Conservation (phyloP, 2,888 invertebrate species). For the Cheilosia vernalis region DNA sequence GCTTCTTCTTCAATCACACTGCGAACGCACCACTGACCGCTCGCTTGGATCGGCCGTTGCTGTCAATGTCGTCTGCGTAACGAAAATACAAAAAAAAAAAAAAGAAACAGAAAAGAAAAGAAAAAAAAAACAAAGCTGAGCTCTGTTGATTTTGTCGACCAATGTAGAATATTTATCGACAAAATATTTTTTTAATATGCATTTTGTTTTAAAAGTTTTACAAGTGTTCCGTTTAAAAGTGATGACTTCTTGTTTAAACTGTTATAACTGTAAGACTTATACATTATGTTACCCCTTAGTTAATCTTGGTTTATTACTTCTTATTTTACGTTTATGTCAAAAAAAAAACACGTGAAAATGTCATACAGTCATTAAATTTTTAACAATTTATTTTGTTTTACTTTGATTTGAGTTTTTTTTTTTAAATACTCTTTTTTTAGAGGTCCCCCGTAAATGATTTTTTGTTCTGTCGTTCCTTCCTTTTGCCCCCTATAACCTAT, state of each 20-base stretch:
- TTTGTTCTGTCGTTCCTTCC: slow-evolving; percentile 21
- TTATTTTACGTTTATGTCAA: slow-evolving; percentile 18
- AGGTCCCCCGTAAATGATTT: slow-evolving; percentile 48
- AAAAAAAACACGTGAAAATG: slow-evolving; percentile 35
- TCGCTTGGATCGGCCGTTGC: slow-evolving; percentile 75
- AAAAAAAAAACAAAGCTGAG: slow-evolving; percentile 24
- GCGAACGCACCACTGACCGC: slow-evolving; percentile 75
- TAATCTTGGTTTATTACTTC: slow-evolving; percentile 26
- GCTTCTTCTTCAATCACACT: slow-evolving; percentile 75
- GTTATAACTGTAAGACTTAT: slow-evolving; percentile 27
- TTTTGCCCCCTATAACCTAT: not conserved
- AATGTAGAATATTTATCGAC: slow-evolving; percentile 40
- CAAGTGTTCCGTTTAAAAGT: slow-evolving; percentile 56
- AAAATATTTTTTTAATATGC: slow-evolving; percentile 56
- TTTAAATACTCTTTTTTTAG: slow-evolving; percentile 57
- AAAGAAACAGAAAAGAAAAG: slow-evolving; percentile 14
- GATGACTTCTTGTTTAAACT: slow-evolving; percentile 70
- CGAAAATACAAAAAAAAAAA: slow-evolving; percentile 22
- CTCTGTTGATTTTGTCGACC: slow-evolving; percentile 50
- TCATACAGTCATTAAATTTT: slow-evolving; percentile 60
- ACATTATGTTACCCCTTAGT: slow-evolving; percentile 37
- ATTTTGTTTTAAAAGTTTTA: slow-evolving; percentile 52
- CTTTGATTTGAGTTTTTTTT: slow-evolving; percentile 29
- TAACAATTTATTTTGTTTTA: slow-evolving; percentile 10
- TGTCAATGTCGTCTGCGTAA: slow-evolving; percentile 75